These are phyloP conservation scores for Cheilosia impressa DNA, from an alignment of 2,888 invertebrate species.

Conservation along the genomic window DNA sequence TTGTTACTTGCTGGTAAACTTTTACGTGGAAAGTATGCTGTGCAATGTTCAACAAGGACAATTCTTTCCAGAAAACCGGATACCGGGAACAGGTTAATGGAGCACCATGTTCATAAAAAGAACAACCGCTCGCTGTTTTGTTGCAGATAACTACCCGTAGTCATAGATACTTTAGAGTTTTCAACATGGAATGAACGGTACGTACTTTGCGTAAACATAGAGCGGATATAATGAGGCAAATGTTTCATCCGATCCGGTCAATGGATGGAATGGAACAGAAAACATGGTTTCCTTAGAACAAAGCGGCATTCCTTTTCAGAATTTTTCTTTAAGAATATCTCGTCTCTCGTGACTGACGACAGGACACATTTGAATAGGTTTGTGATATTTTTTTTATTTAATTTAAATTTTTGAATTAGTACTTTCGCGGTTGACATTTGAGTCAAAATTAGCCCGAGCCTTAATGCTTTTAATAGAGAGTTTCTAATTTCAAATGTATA, in stretches of 20 bases:
- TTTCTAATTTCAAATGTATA: too few species aligned
- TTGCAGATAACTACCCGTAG: not conserved
- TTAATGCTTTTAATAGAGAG: too few species aligned
- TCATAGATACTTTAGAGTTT: constrained; percentile 7
- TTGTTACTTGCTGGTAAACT: too few species aligned
- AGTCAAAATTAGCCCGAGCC: too few species aligned
- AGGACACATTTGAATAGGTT: too few species aligned
- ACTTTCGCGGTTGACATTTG: too few species aligned
- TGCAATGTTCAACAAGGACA: constrained; percentile 10
- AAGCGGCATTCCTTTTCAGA: too few species aligned
- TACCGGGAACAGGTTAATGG: not conserved
- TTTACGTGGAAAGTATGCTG: not conserved
- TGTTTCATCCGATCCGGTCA: not conserved
- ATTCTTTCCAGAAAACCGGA: constrained; percentile 2
- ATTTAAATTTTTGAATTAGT: too few species aligned
- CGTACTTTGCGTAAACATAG: constrained; percentile 16
- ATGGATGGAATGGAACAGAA: not conserved
- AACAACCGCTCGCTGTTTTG: not conserved
- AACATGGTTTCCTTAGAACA: too few species aligned
- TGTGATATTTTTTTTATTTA: too few species aligned
- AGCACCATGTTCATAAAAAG: not conserved
- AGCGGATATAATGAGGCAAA: constrained; percentile 29
- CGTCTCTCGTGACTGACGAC: too few species aligned
- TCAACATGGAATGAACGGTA: constrained; percentile 17
- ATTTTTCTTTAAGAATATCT: too few species aligned